phyloP scores from a whole-genome alignment of 1,140 invertebrate genomes.

The Sipha flava region DNA sequence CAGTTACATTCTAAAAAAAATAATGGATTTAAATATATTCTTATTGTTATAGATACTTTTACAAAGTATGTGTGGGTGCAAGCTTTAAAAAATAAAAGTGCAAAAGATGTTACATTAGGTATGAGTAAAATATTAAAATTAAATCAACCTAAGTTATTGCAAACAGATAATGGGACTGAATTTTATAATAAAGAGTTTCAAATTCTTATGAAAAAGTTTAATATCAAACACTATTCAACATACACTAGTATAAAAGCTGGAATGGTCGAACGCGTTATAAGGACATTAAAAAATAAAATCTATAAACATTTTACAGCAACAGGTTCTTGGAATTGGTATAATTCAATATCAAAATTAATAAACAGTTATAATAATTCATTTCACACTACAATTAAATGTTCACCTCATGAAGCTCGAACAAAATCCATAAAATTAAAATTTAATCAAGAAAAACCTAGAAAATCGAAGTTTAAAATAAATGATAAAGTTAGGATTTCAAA shows the following conservation, averaged over 20 bases:
- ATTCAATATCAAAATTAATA: background rate
- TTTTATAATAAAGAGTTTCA: conserved; percentile 42
- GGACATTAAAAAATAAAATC: conserved; percentile 41
- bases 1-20: too few relatives aligned
- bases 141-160: too few relatives aligned
- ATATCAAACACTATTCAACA: conserved; percentile 42
- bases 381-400: background rate
- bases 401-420: background rate
- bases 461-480: background rate
- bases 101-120: too few relatives aligned
- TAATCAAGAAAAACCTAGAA: background rate
- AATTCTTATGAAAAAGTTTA: conserved; percentile 40
- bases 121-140: too few relatives aligned
- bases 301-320: background rate
- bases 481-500: too few relatives aligned
- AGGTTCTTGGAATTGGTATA: background rate
- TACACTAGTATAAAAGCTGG: conserved; percentile 43
- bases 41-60: conserved; percentile 47
- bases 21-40: conserved; percentile 45
- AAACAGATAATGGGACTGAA: conserved; percentile 37
- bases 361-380: background rate
- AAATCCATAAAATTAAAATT: background rate
- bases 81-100: conserved; percentile 47
- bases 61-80: too few relatives aligned
- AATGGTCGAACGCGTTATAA: conserved; percentile 45